phyloP scores from a whole-genome alignment of 2,888 invertebrate genomes.

The Ernsta delagoae region DNA sequence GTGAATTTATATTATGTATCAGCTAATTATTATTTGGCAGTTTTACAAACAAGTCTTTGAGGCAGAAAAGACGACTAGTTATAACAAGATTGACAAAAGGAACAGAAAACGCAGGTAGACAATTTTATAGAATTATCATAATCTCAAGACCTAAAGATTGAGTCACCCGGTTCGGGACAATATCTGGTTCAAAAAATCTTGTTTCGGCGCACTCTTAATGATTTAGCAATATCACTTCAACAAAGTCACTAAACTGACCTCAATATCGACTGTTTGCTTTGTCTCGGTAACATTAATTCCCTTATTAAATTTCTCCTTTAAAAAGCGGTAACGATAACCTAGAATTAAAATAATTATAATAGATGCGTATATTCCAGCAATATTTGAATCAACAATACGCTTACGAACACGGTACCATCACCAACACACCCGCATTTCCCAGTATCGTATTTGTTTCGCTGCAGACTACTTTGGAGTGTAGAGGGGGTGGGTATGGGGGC shows the following conservation, averaged over 20 bases:
- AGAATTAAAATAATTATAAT: too few species aligned
- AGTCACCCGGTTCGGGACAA: too few species aligned
- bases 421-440: slow-evolving; percentile 9
- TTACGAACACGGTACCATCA: not conserved
- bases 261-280: too few species aligned
- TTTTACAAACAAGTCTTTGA: not conserved
- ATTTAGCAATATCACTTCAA: too few species aligned
- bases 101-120: not conserved
- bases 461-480: slow-evolving; percentile 24
- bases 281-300: too few species aligned
- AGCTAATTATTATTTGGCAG: too few species aligned
- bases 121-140: not conserved
- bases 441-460: slow-evolving; percentile 23
- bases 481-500: slow-evolving; percentile 19
- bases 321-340: too few species aligned
- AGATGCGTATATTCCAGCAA: not conserved
- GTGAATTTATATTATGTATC: not conserved
- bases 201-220: too few species aligned
- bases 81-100: too few species aligned
- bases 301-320: too few species aligned
- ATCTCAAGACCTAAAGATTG: not conserved
- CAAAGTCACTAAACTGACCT: too few species aligned
- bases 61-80: not conserved
- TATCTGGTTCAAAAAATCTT: too few species aligned
- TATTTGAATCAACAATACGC: not conserved